These are phyloP conservation scores for Albula goreensis DNA, from an alignment of 2,113 vertebrate species.

Conservation along the genomic window DNA sequence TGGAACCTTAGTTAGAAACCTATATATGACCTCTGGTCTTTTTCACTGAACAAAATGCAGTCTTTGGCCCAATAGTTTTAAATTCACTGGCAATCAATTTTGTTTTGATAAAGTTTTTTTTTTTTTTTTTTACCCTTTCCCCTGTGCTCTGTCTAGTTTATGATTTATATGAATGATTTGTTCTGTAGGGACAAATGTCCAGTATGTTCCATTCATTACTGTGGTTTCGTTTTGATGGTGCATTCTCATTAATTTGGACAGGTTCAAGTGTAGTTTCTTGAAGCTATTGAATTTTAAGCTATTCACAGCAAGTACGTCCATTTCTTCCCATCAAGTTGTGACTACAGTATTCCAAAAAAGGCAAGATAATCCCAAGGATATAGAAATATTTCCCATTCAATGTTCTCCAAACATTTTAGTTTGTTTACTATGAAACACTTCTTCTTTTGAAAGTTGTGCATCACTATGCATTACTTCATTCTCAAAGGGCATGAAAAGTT, in stretches of 20 bases:
- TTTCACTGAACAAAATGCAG: neutral
- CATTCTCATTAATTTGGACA: neutral
- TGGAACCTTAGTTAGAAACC: too few species aligned
- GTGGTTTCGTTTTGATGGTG: neutral
- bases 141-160: neutral
- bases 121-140: neutral
- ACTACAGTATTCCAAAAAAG: neutral
- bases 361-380: neutral
- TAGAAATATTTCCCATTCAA: neutral
- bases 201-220: neutral
- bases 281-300: neutral
- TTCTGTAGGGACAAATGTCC: neutral
- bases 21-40: too few species aligned
- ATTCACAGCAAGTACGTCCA: neutral
- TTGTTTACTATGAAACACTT: neutral
- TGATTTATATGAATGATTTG: neutral
- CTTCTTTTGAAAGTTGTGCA: neutral
- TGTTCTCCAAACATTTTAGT: neutral
- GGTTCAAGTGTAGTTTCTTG: neutral
- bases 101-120: neutral
- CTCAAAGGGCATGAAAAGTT: neutral
- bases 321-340: neutral
- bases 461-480: neutral
- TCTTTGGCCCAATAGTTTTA: neutral
- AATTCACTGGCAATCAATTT: neutral